Conservation (phyloP, 92 coral and sea anemone species). For the Phenganax subtilis region DNA sequence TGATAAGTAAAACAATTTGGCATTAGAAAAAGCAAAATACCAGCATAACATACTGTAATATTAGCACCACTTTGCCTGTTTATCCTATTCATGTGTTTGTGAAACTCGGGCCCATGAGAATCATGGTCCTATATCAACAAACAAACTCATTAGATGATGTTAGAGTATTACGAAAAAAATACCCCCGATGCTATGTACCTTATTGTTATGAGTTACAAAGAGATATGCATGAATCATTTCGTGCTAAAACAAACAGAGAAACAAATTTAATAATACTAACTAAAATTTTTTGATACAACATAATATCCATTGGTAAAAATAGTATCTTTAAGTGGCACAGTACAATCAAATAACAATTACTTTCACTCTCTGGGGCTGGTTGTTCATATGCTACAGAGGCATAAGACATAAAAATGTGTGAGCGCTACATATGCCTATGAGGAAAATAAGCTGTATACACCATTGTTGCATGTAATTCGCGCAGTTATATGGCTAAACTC, state of each 20-base stretch:
- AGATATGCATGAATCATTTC: constrained; percentile 97
- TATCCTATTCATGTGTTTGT: constrained; percentile 90
- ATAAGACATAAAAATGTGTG: too few species aligned
- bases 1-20: too few species aligned
- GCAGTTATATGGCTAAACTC: too few species aligned
- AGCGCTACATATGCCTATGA: too few species aligned
- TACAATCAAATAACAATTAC: too few species aligned
- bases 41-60: constrained; percentile 63
- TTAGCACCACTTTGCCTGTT: constrained; percentile 82
- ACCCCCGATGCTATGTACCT: constrained; percentile 46
- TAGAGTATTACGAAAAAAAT: not conserved
- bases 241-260: constrained; percentile 56
- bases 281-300: not conserved
- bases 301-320: not conserved
- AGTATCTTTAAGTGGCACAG: too few species aligned
- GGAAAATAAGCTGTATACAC: too few species aligned
- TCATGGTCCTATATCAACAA: constrained; percentile 71
- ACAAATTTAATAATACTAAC: not conserved
- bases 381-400: too few species aligned
- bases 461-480: too few species aligned
- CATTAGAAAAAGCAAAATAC: not conserved
- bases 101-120: constrained; percentile 97
- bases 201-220: constrained; percentile 93
- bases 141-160: not conserved
- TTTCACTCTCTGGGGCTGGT: too few species aligned